phyloP scores from a whole-genome alignment of 2,797 vertebrate genomes.

The Intellagama lesueurii region DNA sequence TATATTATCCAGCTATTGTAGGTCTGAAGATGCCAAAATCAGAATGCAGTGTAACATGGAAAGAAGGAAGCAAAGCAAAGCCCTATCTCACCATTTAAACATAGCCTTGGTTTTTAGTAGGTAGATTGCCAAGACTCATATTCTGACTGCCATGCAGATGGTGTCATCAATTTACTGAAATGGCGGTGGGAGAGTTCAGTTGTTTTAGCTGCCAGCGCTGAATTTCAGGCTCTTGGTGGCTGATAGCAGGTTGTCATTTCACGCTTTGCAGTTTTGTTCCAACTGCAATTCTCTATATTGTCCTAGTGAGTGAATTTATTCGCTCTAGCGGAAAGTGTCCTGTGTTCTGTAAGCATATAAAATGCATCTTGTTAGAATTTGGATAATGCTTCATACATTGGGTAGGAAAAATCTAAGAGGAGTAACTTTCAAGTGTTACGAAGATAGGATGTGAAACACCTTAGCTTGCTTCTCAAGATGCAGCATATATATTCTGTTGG shows the following conservation, averaged over 20 bases:
- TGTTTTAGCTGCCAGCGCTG: constrained; percentile 57
- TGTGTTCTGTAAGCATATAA: constrained; percentile 42
- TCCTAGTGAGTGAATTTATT: constrained; percentile 58
- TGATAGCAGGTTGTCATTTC: constrained; percentile 75
- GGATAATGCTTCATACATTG: constrained; percentile 11
- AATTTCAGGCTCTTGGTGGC: constrained; percentile 58
- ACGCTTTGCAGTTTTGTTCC: constrained; percentile 68
- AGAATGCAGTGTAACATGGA: not conserved
- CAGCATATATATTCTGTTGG: not conserved
- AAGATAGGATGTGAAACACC: constrained; percentile 36
- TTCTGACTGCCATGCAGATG: constrained; percentile 47
- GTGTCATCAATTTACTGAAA: constrained; percentile 50
- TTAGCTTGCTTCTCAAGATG: constrained; percentile 30
- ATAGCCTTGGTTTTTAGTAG: not conserved
- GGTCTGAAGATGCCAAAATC: not conserved
- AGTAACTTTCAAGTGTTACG: constrained; percentile 32
- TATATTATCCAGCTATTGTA: not conserved
- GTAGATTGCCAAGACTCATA: constrained; percentile 16
- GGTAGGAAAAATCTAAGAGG: constrained; percentile 28
- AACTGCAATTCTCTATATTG: constrained; percentile 63
- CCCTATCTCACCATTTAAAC: fast-evolving
- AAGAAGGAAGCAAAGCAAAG: not conserved
- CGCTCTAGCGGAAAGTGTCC: constrained; percentile 42
- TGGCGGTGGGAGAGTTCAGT: constrained; percentile 53
- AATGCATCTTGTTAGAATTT: constrained; percentile 53